Base-by-base conservation (phyloP, 2,888 invertebrate species). In the Agrotis ipsilon region DNA sequence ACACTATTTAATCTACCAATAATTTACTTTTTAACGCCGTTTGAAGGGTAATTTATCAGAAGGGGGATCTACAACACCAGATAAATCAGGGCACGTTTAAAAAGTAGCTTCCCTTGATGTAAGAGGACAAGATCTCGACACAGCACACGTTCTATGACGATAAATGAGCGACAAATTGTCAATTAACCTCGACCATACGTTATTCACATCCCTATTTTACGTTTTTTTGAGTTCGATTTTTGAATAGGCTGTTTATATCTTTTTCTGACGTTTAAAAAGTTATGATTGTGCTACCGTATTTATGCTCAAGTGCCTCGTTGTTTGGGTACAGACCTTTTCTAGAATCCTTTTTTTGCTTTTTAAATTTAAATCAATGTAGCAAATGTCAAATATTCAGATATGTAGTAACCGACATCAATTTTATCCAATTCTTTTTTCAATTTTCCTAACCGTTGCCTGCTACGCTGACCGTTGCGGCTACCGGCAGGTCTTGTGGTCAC, bases 131-230 rank as follows among this genome's bases (percentile, higher is more conserved):
- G 92, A 87, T 91, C 87, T 87, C 85, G 85, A 88, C 84, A 86
- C 79, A 87, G 81, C 87, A 86, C 86, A 83, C 86, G 87, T 86
- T 88, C 75, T 72, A 72, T 68, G 69, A 68, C 67, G 80, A 74
- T 79, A 84, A 86, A 87, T 85, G 81, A 85, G 88, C 86, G 89
- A 93, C 94, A 93, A 94, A 95, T 94, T 87, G 91, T 79, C 93
- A 89, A 92, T 94, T 93, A 94, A 91, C 89, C 89, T 87, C 83
- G 83, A 80, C 87, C 84, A 86, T 93, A 87, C 86, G 83, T 90
- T 90, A 90, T 78, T 79, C 75, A 73, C 75, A 79, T 81, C 84
- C 81, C 77, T 78, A 78, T 68, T 70, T 68, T 55, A 19, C n/a
- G 39, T 27, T 43, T 32, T 49, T 55, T 69, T 61, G 60, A 63